Conservation (phyloP, 2,797 vertebrate genomes). For the Oreochromis mossambicus region DNA sequence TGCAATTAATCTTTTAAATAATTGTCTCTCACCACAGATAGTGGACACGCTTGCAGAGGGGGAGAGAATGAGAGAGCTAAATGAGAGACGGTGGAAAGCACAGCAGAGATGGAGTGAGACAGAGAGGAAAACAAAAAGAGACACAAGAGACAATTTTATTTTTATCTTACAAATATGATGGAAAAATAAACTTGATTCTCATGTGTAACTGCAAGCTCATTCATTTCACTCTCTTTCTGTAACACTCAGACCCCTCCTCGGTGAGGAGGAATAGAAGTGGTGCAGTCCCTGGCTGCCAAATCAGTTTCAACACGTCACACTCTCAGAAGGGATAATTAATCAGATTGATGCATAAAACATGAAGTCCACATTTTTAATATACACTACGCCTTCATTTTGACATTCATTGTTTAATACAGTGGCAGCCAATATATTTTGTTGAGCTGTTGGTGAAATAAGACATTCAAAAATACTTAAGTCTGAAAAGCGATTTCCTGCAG, state of each 20-base stretch:
- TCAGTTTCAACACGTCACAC: constrained; percentile 44
- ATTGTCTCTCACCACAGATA: constrained; percentile 27
- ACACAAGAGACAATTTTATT: constrained; percentile 12
- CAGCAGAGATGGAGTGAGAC: background rate
- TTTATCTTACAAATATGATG: constrained; percentile 16
- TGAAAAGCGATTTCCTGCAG: constrained; percentile 26
- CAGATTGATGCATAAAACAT: constrained; percentile 67
- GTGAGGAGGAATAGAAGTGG: background rate
- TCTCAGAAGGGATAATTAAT: constrained; percentile 67
- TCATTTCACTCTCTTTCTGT: constrained; percentile 31
- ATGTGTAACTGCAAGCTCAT: constrained; percentile 23
- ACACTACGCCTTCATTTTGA: constrained; percentile 38
- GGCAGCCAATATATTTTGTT: constrained; percentile 38
- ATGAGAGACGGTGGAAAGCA: background rate
- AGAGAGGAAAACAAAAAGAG: constrained; percentile 34
- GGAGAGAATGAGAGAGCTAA: background rate
- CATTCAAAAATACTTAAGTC: constrained; percentile 34
- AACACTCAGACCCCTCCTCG: background rate
- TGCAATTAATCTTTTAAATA: constrained; percentile 72
- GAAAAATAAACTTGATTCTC: constrained; percentile 17
- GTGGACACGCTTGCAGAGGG: constrained; percentile 1
- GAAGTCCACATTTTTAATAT: constrained; percentile 48
- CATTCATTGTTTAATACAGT: constrained; percentile 47
- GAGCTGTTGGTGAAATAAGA: constrained; percentile 52
- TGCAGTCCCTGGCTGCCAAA: constrained; percentile 36